phyloP scores from a whole-genome alignment of 2,113 vertebrate genomes.

The Chamaetylas fuelleborni region DNA sequence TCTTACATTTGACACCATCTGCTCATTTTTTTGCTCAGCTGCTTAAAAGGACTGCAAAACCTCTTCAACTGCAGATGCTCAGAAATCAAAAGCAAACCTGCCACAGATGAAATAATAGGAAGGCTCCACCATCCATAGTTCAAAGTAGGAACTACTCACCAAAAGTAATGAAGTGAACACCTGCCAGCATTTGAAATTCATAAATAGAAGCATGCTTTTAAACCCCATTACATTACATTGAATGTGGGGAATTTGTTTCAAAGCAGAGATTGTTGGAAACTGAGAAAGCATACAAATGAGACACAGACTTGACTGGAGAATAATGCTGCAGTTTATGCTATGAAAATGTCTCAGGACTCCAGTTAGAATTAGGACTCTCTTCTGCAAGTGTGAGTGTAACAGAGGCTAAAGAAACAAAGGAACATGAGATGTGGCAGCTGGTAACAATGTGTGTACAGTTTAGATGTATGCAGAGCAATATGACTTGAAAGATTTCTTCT shows the following conservation, averaged over 20 bases:
- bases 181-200: constrained; percentile 27
- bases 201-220: constrained; percentile 38
- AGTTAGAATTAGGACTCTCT: neutral
- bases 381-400: neutral
- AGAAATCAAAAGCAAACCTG: constrained; percentile 60
- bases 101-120: constrained; percentile 53
- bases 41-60: constrained; percentile 36
- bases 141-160: constrained; percentile 27
- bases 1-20: constrained; percentile 49
- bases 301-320: neutral
- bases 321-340: neutral
- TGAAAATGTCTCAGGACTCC: neutral
- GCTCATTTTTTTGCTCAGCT: constrained; percentile 58
- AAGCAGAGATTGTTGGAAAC: neutral
- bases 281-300: neutral
- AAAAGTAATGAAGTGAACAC: constrained; percentile 34
- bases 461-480: neutral
- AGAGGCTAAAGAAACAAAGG: neutral
- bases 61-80: constrained; percentile 59
- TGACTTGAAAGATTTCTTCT: neutral
- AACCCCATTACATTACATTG: constrained; percentile 14
- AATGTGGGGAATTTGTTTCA: constrained; percentile 15
- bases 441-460: neutral
- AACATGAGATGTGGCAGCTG: neutral
- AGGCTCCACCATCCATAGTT: neutral